Evolutionary conservation across 1,140 invertebrate species (phyloP), one percentile per base, ranked within the genome.

Genomic region (Zaprionus davidi): DNA sequence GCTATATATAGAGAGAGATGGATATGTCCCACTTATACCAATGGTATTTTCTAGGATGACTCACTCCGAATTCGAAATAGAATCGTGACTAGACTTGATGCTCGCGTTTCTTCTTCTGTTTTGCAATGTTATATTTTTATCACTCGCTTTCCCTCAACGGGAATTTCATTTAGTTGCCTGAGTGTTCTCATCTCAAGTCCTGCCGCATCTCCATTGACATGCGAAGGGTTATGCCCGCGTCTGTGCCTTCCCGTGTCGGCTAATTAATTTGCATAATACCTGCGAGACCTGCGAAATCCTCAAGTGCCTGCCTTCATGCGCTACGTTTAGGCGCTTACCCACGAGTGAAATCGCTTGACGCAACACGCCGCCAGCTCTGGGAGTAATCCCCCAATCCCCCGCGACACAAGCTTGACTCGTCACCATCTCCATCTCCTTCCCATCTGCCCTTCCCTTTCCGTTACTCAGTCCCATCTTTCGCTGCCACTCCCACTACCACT

Each of bases 231-330:
- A 53, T 59, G 38, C n/a, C 34, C 9, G 31, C 31, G 31, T n/a
- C 17, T 71, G 58, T 28, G 34, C 38, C 49, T 20, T 55, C 15
- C 31, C 34, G 49, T 5, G 20, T 55, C 67, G 34, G 68, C 71
- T 87, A 88, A 88, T 88, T 88, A 83, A 88, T 88, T 88, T 79
- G 81, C 75, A 90, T 80, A 75, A 83, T 88, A 83, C 84, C 81
- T 88, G 75, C 22, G 80, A 79, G 79, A 79, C 72, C 26, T 78
- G 53, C 51, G 26, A 24, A 12, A 31, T 5, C 58, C 22, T 28
- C 24, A 22, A 73, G 59, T 46, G 56, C 73, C 66, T 46, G 56
- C 73, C 66, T 81, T 82, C 78, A 80, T 80, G 67, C 71, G 78
- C 70, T 67, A 80, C 80, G 71, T 81, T 76, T 66, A 57, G 57